These are phyloP conservation scores for Drosophila fulvimacula DNA, from an alignment of 2,888 invertebrate species.

Conservation along the genomic window DNA sequence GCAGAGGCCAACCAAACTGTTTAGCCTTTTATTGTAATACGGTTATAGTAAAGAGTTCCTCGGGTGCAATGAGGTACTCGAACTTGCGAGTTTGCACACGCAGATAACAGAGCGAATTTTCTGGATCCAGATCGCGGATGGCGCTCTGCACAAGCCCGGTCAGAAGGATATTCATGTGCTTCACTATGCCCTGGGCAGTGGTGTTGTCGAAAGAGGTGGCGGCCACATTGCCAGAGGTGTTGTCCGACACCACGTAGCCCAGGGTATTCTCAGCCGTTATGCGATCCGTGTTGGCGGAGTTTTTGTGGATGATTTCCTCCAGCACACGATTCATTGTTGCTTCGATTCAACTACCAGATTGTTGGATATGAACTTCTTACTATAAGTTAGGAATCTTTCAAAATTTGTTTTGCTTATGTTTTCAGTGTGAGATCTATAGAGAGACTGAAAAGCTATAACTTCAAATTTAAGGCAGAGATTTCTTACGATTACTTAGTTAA, in stretches of 20 bases:
- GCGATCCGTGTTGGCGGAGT: constrained; percentile 75
- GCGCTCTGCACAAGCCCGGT: constrained; percentile 74
- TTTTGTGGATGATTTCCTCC: constrained; percentile 72
- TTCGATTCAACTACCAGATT: background rate
- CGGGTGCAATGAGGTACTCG: constrained; percentile 82
- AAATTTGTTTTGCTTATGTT: background rate
- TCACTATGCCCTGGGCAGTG: constrained; percentile 77
- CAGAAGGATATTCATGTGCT: constrained; percentile 72
- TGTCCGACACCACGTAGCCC: constrained; percentile 78
- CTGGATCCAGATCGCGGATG: constrained; percentile 81
- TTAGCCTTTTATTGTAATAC: constrained; percentile 20
- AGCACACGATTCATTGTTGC: constrained; percentile 61
- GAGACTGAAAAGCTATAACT: background rate
- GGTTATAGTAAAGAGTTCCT: constrained; percentile 82
- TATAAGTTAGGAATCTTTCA: background rate
- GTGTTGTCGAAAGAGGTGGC: constrained; percentile 81
- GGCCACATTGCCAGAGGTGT: constrained; percentile 66
- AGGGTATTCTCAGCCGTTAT: constrained; percentile 73
- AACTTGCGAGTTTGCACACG: constrained; percentile 82
- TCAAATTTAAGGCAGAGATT: background rate
- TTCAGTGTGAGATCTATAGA: background rate
- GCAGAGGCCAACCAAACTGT: too few relatives aligned
- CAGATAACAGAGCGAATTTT: constrained; percentile 79
- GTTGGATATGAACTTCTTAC: background rate
- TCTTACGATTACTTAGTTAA: background rate